Base-by-base conservation (phyloP, 2,113 vertebrate species). In the Chaetura pelagica region DNA sequence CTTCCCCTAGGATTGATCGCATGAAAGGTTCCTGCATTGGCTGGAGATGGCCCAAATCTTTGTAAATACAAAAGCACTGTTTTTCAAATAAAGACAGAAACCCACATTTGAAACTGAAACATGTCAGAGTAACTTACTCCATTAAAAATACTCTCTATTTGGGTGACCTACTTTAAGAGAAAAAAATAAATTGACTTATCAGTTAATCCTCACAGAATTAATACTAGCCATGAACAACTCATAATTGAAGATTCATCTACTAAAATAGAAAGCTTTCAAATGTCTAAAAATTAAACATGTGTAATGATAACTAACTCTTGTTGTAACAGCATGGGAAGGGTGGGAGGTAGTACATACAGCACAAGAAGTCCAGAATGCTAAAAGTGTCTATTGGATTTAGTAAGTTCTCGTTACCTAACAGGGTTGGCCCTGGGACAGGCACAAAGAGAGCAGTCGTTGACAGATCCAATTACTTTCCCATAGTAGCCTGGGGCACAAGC, bases 381-480 rank as follows among this genome's bases (percentile, higher is more conserved):
- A 10, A 78, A 62, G 84, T 9, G 10, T 6, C 46, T 18, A 67
- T 3, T 32, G 42, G 34, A 75, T 79, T 94, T 85, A 71, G 4
- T 35, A 52, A 91, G 11, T 59, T 82, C 55, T 87, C 62, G 15
- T 97, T 97, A 99, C 99, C 99, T 99, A 91, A 98, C 98, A n/a
- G 97, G 97, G 84, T 94, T 97, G 72, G 48, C 91, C 54, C 97
- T 98, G 55, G 99, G 99, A 96, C 99, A 99, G 74, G 98, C 97
- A 91, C 99, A 99, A 2, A 89, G 97, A n/a, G 98, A 98, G 85
- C 99, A 99, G 97, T 99, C 99, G 1, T 64, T 84, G 54, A 97
- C 79, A 7, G 98, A 98, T 57, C 99, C 99, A 6, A 20, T 97
- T 34, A 99, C 98, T 35, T 96, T 98, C 20, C 99, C 99, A 1